phyloP scores from a whole-genome alignment of 1,140 invertebrate species.

The fruit fly (Drosophila melanogaster) region DNA sequence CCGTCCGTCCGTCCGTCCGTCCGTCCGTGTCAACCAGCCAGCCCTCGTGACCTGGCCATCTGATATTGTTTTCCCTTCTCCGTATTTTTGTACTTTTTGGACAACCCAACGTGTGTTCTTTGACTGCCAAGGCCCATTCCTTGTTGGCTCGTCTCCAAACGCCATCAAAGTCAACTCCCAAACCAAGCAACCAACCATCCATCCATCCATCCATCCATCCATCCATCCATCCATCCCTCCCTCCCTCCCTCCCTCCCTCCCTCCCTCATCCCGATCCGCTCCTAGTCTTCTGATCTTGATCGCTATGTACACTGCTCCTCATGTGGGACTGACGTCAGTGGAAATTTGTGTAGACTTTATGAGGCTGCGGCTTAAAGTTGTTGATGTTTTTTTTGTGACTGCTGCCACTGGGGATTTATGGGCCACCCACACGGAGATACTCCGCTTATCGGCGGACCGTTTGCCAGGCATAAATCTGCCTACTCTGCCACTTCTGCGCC shows the following conservation, averaged over 20 bases:
- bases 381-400: conserved; percentile 65
- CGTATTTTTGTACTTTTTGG: conserved; percentile 2
- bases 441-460: conserved; percentile 19
- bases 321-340: conserved; percentile 48
- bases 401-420: conserved; percentile 73
- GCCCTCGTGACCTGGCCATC: conserved; percentile 55
- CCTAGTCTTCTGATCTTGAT: background rate
- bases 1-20: background rate
- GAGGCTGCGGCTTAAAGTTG: conserved; percentile 48
- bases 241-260: no score
- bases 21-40: no score
- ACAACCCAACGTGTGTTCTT: conserved; percentile 47
- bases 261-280: background rate
- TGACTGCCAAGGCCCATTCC: conserved; percentile 32
- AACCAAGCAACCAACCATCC: background rate
- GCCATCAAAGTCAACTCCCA: conserved; percentile 17
- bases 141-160: conserved; percentile 1
- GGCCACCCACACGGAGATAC: conserved; percentile 29
- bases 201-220: background rate
- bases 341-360: conserved; percentile 46
- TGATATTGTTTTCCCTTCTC: background rate
- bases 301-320: conserved; percentile 24
- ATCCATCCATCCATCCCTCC: background rate
- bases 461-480: conserved; percentile 44
- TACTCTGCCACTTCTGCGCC: conserved; percentile 4